Evolutionary conservation across 2,113 vertebrate genomes (phyloP).

Genomic region (Halichoeres trimaculatus): DNA sequence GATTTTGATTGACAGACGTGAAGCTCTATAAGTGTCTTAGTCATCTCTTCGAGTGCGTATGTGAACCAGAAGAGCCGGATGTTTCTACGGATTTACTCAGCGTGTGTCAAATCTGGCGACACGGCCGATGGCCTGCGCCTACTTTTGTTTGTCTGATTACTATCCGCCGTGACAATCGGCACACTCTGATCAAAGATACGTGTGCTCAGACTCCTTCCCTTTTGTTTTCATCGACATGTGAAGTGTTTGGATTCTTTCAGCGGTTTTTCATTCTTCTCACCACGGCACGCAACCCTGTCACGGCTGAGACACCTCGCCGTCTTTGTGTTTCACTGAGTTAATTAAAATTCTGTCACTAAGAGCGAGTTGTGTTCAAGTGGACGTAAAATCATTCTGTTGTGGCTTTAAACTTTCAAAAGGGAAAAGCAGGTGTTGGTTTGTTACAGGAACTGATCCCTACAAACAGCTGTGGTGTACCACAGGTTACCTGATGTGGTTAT

Average conservation of each 20-base stretch:
- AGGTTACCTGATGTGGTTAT: neutral
- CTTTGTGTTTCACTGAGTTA: neutral
- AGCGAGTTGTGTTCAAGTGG: neutral
- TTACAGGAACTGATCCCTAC: slow-evolving; percentile 19
- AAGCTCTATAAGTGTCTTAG: neutral
- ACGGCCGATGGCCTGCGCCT: slow-evolving; percentile 1
- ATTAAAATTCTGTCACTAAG: slow-evolving; percentile 11
- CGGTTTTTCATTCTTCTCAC: slow-evolving; percentile 43
- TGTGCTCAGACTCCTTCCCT: neutral
- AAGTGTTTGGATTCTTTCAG: slow-evolving; percentile 50
- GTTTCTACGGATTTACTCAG: slow-evolving; percentile 35
- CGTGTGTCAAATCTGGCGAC: slow-evolving; percentile 32
- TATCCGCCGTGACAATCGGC: slow-evolving; percentile 38
- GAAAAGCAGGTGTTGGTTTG: neutral
- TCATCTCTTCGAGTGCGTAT: neutral
- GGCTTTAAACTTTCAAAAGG: neutral
- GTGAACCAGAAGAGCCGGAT: slow-evolving; percentile 65
- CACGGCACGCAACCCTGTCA: slow-evolving; percentile 43
- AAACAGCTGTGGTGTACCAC: neutral
- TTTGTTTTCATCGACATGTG: slow-evolving; percentile 49
- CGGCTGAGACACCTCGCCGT: neutral
- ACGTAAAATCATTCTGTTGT: too few relatives aligned
- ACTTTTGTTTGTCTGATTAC: slow-evolving; percentile 51
- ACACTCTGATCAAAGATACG: slow-evolving; percentile 51
- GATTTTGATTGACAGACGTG: slow-evolving; percentile 39